Conservation (phyloP, 1,140 invertebrate genomes). For the Conus ventricosus region DNA sequence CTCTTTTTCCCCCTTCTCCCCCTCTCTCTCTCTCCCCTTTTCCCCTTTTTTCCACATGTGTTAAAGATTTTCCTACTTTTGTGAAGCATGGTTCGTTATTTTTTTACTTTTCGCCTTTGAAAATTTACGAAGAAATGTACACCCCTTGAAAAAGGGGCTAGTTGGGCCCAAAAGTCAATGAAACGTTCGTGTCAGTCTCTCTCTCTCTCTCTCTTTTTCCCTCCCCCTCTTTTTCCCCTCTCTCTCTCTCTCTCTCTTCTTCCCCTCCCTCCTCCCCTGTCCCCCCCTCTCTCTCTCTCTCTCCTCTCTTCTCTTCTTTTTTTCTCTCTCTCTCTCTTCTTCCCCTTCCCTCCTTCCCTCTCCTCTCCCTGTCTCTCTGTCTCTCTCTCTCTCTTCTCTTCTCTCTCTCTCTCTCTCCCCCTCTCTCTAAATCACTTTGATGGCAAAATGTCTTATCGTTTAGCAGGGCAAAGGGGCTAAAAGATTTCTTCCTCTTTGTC, state of each 20-base stretch:
- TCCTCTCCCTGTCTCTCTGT: conserved; percentile 19
- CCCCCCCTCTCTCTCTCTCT: background rate
- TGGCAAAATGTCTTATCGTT: no score
- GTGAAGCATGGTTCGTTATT: background rate
- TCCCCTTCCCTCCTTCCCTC: background rate
- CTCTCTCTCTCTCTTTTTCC: background rate
- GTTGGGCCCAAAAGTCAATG: background rate
- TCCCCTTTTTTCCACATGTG: background rate
- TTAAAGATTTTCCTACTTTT: background rate
- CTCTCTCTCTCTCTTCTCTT: no score
- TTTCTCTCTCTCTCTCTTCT: background rate
- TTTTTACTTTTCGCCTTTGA: background rate
- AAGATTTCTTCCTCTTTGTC: background rate
- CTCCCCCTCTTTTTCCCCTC: background rate
- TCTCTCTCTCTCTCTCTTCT: background rate
- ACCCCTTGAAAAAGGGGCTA: no score
- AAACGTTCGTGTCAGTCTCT: background rate
- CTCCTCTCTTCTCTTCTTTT: background rate
- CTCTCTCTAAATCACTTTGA: no score
- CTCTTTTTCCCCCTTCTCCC: no score
- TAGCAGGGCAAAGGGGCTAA: no score
- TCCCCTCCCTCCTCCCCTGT: background rate
- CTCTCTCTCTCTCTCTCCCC: no score
- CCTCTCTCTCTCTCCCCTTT: no score
- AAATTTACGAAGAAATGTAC: no score